Evolutionary conservation across 1,140 invertebrate species (phyloP).

Genomic region (Pararge aegeria): DNA sequence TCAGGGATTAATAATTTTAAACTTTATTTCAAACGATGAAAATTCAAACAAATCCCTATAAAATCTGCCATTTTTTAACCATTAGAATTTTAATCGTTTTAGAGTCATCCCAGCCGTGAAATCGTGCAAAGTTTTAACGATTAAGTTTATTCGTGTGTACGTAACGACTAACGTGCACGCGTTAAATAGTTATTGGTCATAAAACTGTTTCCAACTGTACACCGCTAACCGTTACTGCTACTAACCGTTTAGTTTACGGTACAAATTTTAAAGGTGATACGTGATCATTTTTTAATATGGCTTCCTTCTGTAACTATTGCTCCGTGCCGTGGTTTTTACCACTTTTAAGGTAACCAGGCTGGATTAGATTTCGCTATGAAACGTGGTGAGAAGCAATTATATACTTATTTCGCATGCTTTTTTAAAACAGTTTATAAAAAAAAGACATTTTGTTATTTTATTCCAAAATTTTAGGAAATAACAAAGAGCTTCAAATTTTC

Average conservation of each 20-base stretch:
- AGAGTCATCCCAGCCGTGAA: conserved; percentile 16
- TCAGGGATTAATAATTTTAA: too few relatives aligned
- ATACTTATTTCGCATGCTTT: too few relatives aligned
- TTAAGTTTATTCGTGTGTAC: conserved; percentile 53
- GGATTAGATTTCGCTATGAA: too few relatives aligned
- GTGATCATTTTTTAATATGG: conserved; percentile 45
- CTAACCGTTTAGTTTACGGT: conserved; percentile 37
- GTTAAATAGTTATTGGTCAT: conserved; percentile 50
- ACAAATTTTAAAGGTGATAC: conserved; percentile 50
- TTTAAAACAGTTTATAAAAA: too few relatives aligned
- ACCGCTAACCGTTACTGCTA: conserved; percentile 31
- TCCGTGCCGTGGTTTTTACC: too few relatives aligned
- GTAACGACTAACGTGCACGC: conserved; percentile 39
- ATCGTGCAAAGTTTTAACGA: conserved; percentile 29
- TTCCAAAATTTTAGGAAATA: too few relatives aligned
- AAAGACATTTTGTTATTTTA: too few relatives aligned
- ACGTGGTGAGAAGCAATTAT: too few relatives aligned
- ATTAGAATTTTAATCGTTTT: conserved; percentile 5
- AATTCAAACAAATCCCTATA: background rate
- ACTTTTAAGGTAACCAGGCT: too few relatives aligned
- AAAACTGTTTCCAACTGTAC: conserved; percentile 45
- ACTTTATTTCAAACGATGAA: too few relatives aligned
- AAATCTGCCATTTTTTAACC: background rate
- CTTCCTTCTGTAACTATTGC: too few relatives aligned
- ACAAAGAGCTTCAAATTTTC: too few relatives aligned